Percentiles rank a stretch among this genome's conserved stretches.
phyloP scores from a whole-genome alignment of 2,888 invertebrate species.

The Synergus japonicus region DNA sequence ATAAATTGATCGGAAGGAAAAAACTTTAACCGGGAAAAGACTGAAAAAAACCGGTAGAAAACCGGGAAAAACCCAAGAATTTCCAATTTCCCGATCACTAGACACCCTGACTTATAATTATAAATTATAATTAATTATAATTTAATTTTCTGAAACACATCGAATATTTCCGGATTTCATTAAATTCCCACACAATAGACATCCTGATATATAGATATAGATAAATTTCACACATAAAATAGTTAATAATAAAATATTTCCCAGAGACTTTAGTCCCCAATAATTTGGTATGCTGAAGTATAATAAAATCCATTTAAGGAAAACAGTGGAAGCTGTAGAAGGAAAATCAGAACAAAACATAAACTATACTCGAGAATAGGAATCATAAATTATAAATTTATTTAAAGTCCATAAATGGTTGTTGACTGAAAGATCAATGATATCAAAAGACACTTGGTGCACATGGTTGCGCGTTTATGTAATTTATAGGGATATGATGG shows the following conservation, averaged over 20 bases:
- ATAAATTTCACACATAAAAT: too few species aligned
- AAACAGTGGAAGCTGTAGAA: not conserved
- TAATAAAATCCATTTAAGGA: not conserved
- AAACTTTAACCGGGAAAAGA: too few species aligned
- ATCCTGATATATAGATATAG: too few species aligned
- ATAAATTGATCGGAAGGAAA: too few species aligned
- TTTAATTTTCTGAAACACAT: not conserved
- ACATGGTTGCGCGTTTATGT: constrained; percentile 21
- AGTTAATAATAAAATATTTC: not conserved
- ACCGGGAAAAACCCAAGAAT: too few species aligned
- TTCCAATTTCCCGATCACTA: too few species aligned
- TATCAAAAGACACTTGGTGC: constrained; percentile 18
- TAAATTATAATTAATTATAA: not conserved
- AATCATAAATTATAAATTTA: constrained; percentile 6
- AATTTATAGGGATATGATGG: not conserved
- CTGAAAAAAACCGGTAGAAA: too few species aligned
- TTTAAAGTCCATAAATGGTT: constrained; percentile 25
- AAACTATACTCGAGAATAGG: not conserved
- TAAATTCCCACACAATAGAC: too few species aligned
- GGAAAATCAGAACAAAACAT: not conserved
- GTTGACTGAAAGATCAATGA: constrained; percentile 34
- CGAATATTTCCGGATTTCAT: too few species aligned
- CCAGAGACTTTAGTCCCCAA: not conserved
- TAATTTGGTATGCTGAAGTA: not conserved
- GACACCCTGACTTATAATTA: too few species aligned